These are phyloP conservation scores for Pemphredon lugubris DNA, from an alignment of 2,888 invertebrate genomes.

Conservation along the genomic window DNA sequence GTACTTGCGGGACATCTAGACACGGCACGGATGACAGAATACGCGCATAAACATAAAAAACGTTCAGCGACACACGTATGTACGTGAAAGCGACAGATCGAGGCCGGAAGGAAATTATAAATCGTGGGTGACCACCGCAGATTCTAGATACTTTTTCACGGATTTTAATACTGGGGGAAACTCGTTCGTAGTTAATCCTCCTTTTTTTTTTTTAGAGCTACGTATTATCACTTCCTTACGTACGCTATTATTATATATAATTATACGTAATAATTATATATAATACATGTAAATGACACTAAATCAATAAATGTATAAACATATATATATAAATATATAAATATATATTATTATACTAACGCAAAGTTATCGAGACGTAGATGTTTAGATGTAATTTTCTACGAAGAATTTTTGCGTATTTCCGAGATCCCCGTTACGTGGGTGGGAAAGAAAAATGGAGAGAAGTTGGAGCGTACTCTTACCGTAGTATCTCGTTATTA, in stretches of 20 bases:
- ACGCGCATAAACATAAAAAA: conserved; percentile 9
- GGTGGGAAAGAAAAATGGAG: background rate
- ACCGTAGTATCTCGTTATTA: background rate
- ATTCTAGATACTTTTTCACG: conserved; percentile 61
- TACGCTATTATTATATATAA: conserved; percentile 11
- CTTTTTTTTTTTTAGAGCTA: background rate
- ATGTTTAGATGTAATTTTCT: conserved; percentile 60
- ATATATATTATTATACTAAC: conserved; percentile 38
- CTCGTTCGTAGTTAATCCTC: conserved; percentile 4
- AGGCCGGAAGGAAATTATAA: conserved; percentile 14
- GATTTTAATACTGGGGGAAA: conserved; percentile 59
- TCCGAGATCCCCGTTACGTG: conserved; percentile 7
- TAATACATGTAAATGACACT: conserved; percentile 5
- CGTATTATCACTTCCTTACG: conserved; percentile 26
- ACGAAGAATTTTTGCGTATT: conserved; percentile 56
- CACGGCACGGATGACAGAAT: conserved; percentile 14
- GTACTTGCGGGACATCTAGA: background rate
- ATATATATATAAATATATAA: conserved; percentile 25
- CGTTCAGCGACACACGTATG: background rate
- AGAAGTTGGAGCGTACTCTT: too few relatives aligned
- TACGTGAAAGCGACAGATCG: conserved; percentile 11
- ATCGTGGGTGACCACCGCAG: conserved; percentile 16
- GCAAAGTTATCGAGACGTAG: conserved; percentile 34
- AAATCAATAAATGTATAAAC: conserved; percentile 12
- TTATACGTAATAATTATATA: conserved; percentile 13